These are phyloP conservation scores for Melospiza georgiana DNA, from an alignment of 2,113 vertebrate species.

Conservation along the genomic window DNA sequence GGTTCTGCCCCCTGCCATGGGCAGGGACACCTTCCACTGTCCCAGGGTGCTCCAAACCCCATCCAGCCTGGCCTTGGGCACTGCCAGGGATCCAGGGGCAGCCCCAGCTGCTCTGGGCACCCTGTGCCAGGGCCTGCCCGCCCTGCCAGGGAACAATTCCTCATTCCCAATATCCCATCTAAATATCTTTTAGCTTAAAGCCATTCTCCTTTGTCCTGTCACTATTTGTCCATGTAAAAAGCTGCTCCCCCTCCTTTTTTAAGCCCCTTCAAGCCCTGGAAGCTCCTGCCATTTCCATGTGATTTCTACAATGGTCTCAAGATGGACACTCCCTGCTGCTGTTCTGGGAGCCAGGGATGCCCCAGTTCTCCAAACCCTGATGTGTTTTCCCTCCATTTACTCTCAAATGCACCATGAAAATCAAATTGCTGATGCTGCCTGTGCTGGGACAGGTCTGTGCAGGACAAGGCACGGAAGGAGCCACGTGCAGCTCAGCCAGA, in stretches of 20 bases:
- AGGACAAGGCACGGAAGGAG: neutral
- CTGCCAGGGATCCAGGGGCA: neutral
- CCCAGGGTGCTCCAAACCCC: neutral
- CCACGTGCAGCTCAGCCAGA: neutral
- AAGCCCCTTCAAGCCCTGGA: neutral
- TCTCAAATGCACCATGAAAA: neutral
- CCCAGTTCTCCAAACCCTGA: neutral
- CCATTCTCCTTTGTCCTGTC: neutral
- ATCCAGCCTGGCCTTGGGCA: neutral
- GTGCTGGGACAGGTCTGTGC: accelerated
- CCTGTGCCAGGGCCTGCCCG: neutral
- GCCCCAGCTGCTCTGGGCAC: neutral
- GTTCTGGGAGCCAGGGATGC: neutral
- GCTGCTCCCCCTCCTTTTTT: neutral
- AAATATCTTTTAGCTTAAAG: neutral
- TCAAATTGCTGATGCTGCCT: neutral
- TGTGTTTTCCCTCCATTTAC: neutral
- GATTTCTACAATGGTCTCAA: neutral
- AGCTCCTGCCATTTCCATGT: neutral
- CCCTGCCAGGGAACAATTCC: neutral
- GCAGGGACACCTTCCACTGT: accelerated
- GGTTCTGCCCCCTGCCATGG: neutral
- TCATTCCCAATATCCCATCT: neutral
- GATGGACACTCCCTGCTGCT: neutral
- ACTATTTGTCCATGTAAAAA: neutral